A percentile compares a stretch with the other conserved stretches of the same genome.
These are phyloP conservation scores for Dasysyrphus tricinctus DNA, from an alignment of 2,888 invertebrate species.

Conservation along the genomic window DNA sequence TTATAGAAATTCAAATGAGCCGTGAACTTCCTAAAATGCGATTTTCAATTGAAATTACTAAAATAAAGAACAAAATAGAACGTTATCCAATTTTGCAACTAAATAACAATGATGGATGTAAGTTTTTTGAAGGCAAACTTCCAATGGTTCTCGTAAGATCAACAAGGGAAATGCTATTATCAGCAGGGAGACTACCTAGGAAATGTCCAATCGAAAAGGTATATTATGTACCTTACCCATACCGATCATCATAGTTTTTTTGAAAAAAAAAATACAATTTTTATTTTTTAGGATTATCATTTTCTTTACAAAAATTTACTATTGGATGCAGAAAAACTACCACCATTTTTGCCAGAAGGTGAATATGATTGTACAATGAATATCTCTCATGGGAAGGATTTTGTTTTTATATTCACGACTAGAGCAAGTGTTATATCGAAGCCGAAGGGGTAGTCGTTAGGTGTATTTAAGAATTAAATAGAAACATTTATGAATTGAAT, in stretches of 20 bases:
- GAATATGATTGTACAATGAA: background rate
- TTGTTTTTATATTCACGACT: background rate
- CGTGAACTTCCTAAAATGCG: background rate
- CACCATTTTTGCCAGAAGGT: background rate
- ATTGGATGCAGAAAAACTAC: background rate
- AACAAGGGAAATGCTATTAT: no score
- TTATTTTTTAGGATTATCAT: background rate
- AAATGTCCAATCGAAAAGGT: constrained; percentile 5
- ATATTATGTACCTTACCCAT: background rate
- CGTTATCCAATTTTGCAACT: background rate
- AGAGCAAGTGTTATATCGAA: background rate
- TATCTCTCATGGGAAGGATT: background rate
- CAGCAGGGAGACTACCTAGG: background rate
- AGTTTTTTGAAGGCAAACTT: background rate
- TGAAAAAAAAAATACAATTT: background rate
- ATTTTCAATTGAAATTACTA: background rate
- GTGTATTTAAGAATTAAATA: background rate
- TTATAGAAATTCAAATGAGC: background rate
- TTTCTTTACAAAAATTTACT: background rate
- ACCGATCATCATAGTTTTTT: background rate
- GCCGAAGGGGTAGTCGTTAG: background rate
- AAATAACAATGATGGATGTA: background rate
- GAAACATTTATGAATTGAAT: background rate
- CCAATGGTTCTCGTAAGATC: background rate
- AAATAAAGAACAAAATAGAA: background rate